Base-by-base conservation (phyloP, 1,140 invertebrate genomes). In the Drosophila lini region DNA sequence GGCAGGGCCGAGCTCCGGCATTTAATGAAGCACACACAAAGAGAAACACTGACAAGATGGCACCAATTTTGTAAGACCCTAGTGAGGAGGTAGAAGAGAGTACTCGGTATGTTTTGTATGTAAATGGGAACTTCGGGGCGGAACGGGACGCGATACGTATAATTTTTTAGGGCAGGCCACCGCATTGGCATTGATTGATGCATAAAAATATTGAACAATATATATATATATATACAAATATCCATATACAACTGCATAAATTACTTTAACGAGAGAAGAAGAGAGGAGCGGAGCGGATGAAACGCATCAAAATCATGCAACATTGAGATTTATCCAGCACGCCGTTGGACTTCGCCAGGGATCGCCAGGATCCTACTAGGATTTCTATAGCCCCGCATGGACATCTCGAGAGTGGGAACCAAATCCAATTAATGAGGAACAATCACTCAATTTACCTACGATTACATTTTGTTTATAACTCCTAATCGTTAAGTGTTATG, bases 291-390 rank as follows among this genome's bases (percentile, higher is more conserved):
- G 15, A 8, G 28, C 40, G 60, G 47, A 50, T n/a, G 41, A 45
- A 62, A 42, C 80, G 80, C 83, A 80, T 44, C 83, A 89, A 88
- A 89, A 88, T 88, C 83, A 88, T 88, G 83, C 77, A 55, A 83
- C 80, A 88, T 89, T 89, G 83, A 88, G 68, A 83, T 88, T 88
- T 88, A 81, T 88, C 83, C 83, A 88, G 62, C 83, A 88, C 83
- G 83, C 62, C 75, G 68, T 78, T 67, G 71, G 64, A 50, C 48
- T 34, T 74, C 41, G 59, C 71, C 59, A 50, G 47, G 59, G 50
- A 42, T 56, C 41, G 45, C 34, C 38, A 22, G 52, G 34, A 55
- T 57, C 40, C 38, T 50, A 45, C 62, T 60, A 55, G 56, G 53
- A 75, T 22, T 73, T 55, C 32, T 38, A 36, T n/a, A 31, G 8